Conservation (phyloP, 2,888 invertebrate genomes). For the Gymnosoma rotundatum region DNA sequence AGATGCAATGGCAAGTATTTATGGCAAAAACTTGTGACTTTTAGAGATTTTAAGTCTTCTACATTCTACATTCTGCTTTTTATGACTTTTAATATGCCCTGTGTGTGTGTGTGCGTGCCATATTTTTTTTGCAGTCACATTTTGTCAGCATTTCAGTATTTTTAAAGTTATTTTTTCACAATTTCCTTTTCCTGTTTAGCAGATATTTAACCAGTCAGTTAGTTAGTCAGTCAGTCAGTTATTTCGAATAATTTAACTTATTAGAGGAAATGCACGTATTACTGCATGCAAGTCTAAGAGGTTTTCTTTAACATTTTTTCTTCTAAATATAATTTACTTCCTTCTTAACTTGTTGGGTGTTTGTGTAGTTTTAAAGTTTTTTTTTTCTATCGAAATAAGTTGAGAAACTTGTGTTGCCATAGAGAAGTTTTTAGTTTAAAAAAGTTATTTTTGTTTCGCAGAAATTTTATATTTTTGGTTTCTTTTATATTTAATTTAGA, state of each 20-base stretch:
- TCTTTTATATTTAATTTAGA: slow-evolving; percentile 2
- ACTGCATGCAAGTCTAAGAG: slow-evolving; percentile 37
- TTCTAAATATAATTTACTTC: slow-evolving; percentile 20
- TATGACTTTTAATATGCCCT: not conserved
- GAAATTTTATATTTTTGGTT: slow-evolving; percentile 26
- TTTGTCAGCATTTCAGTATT: slow-evolving; percentile 35
- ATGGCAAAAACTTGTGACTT: slow-evolving; percentile 43
- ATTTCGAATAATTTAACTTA: slow-evolving; percentile 63
- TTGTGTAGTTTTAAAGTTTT: slow-evolving; percentile 22
- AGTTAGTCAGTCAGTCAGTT: slow-evolving; percentile 19
- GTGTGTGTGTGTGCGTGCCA: too few relatives aligned
- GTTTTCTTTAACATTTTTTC: not conserved
- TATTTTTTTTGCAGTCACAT: not conserved
- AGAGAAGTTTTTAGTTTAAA: slow-evolving; percentile 36
- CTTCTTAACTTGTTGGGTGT: not conserved
- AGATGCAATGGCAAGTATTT: slow-evolving; percentile 34
- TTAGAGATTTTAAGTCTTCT: not conserved
- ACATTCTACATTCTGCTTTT: not conserved
- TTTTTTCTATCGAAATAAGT: slow-evolving; percentile 26
- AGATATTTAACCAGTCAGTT: slow-evolving; percentile 25
- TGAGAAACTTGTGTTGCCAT: slow-evolving; percentile 39
- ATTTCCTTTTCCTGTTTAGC: slow-evolving; percentile 63
- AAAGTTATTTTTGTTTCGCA: slow-evolving; percentile 35
- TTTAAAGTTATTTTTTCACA: slow-evolving; percentile 49
- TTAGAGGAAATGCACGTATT: slow-evolving; percentile 44